Base-by-base conservation (phyloP, 2,888 invertebrate genomes). In the Sesamia inferens region DNA sequence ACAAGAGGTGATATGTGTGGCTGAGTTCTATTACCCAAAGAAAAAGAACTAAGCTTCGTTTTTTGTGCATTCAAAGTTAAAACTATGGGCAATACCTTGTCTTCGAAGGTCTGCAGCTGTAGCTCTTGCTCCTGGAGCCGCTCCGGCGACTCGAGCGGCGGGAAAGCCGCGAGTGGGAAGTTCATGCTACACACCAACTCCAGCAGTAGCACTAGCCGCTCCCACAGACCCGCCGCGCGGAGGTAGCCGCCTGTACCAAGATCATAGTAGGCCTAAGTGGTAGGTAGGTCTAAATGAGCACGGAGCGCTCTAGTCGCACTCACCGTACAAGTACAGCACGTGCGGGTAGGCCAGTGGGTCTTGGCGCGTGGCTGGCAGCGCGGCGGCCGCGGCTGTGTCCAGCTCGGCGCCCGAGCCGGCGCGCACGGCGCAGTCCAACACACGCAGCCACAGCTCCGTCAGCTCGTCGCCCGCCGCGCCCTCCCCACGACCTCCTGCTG, bases 161-260 rank as follows among this genome's bases (percentile, higher is more conserved):
- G 90, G 85, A 92, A 90, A 47, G 80, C 85, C 51, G 72, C 83
- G 55, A 82, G 91, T 0, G 96, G 95, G 79, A 97, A 95, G 95
- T 97, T 98, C 83, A 98, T 93, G 82, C 97, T 97, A 48, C 97
- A 93, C 87, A 97, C 97, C 89, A 98, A 93, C 89, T 97, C 97
- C 64, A 98, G 91, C 55, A 98, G 94, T 79, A 97, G 97, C 97
- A 98, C 97, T 87, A 98, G 97, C 87, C 97, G 97, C 93, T 98
- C 98, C 96, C 97, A 97, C 74, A 98, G 96, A 1, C 98, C 98
- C 11, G 97, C 97, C 24, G 97, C 97, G 88, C 98, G 98, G 68
- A 94, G 87, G 76, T 85, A 86, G 44, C 85, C 82, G 19, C 80
- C 95, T 93, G 86, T 61, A 54, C 48, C 74, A 19, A 19, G 85